Conservation (phyloP, 2,113 vertebrate genomes). For the Heterotilapia buettikoferi region DNA sequence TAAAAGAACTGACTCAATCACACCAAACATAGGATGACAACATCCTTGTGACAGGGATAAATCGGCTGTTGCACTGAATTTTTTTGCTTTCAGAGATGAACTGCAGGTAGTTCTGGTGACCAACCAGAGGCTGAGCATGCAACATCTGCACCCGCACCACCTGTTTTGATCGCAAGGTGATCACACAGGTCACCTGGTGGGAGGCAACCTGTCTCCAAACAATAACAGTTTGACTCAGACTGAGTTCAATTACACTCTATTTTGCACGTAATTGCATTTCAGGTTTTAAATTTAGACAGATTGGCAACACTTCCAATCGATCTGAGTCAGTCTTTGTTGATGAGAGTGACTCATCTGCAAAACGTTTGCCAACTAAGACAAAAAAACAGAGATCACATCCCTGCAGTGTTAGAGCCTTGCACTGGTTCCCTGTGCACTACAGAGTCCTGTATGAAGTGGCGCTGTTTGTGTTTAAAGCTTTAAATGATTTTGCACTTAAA, state of each 20-base stretch:
- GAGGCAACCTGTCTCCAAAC: not conserved
- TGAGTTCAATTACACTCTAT: accelerated
- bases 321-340: not conserved
- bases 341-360: not conserved
- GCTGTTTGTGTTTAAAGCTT: not conserved
- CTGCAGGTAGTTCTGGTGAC: not conserved
- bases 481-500: not conserved
- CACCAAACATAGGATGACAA: not conserved
- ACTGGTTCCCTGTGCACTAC: not conserved
- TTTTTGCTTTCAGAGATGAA: not conserved
- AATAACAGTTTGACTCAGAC: not conserved
- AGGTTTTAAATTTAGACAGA: not conserved
- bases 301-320: not conserved
- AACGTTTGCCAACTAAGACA: not conserved
- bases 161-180: not conserved
- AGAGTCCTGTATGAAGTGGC: not conserved
- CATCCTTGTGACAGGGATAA: accelerated
- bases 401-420: not conserved
- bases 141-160: not conserved
- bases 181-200: not conserved
- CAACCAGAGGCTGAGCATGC: not conserved
- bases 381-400: not conserved
- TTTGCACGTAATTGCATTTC: not conserved
- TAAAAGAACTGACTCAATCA: not conserved
- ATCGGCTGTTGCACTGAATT: not conserved